Evolutionary conservation across 2,888 invertebrate species (phyloP), one percentile per base, ranked within the genome.

Genomic region (Aleiodes alternator): DNA sequence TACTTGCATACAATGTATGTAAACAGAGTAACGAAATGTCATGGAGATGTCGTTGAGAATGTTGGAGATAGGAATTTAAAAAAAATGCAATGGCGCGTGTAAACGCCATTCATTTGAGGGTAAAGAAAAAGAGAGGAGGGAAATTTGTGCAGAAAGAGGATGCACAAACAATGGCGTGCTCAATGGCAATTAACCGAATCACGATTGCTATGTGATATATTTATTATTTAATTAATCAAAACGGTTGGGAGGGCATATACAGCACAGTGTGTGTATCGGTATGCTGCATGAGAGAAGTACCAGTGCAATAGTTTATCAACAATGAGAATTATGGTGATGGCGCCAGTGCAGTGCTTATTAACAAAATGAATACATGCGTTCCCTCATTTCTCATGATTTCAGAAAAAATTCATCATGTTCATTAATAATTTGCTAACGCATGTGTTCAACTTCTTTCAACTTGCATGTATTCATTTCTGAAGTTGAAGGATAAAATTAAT

Each of bases 211-310:
- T 79, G 80, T 78, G 81, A 84, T 84, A 68, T 68, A 83, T 83
- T 86, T 84, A 84, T 85, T 85, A 81, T 85, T 85, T 84, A 81
- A 86, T 85, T 84, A 85, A 86, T 84, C 82, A 84, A 84, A 84
- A 23, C 16, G 14, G 29, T 12, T 23, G 23, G 12, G 29, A 34
- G 23, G 1, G 2, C 2, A 23, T 51, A 59, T 71, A 56, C 51
- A 31, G 75, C 56, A 57, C 48, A 43, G 50, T 68, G 66, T n/a
- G n/a, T n/a, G n/a, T 68, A 68, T 73, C 66, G 66, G 72, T 50
- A 48, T 66, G 48, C 31, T 31, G 34, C 31, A 23, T 29, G 34
- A 34, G 34, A 34, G 9, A 55, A 55, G 16, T 43, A 1, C 50
- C 6, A 31, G 34, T 4, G 48, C 7, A 61, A 31, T 51, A 34